Evolutionary conservation across 2,797 vertebrate genomes (phyloP).

Genomic region (Pseudochromis fuscus): DNA sequence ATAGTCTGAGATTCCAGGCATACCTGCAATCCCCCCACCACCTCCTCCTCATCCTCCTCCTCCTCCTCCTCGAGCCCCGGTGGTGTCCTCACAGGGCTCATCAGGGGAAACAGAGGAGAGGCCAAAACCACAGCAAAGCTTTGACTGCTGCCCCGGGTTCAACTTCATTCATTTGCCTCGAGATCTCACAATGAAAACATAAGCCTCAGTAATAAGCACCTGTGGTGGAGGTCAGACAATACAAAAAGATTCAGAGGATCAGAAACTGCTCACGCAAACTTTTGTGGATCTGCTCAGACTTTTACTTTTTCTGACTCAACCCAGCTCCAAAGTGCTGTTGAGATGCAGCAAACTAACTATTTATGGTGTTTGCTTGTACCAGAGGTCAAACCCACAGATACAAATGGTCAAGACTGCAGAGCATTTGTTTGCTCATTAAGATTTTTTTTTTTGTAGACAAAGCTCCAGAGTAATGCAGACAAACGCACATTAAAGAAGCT

Average conservation of each 20-base stretch:
- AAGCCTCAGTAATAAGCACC: constrained; percentile 5
- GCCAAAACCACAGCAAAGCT: constrained; percentile 41
- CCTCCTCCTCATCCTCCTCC: constrained; percentile 57
- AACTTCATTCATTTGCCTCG: constrained; percentile 5
- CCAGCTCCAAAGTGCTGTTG: neutral
- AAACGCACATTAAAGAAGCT: constrained; percentile 41
- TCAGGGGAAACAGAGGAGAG: constrained; percentile 48
- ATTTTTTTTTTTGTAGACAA: constrained; percentile 42
- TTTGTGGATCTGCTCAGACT: neutral
- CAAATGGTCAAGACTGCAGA: constrained; percentile 24
- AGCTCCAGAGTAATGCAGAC: constrained; percentile 38
- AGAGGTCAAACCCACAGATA: constrained; percentile 39
- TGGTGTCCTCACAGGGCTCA: constrained; percentile 64
- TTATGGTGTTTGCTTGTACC: constrained; percentile 23
- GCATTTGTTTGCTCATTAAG: constrained; percentile 41
- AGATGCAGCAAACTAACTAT: constrained; percentile 18
- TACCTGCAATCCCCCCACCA: constrained; percentile 70
- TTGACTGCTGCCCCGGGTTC: constrained; percentile 27
- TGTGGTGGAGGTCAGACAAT: neutral
- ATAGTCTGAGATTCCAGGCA: constrained; percentile 78
- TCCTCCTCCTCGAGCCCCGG: constrained; percentile 67
- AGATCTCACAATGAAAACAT: neutral
- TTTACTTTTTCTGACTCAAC: no score
- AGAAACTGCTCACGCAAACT: neutral
- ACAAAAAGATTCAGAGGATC: neutral